Evolutionary conservation across 2,888 invertebrate genomes (phyloP).

Genomic region (Luperina testacea): DNA sequence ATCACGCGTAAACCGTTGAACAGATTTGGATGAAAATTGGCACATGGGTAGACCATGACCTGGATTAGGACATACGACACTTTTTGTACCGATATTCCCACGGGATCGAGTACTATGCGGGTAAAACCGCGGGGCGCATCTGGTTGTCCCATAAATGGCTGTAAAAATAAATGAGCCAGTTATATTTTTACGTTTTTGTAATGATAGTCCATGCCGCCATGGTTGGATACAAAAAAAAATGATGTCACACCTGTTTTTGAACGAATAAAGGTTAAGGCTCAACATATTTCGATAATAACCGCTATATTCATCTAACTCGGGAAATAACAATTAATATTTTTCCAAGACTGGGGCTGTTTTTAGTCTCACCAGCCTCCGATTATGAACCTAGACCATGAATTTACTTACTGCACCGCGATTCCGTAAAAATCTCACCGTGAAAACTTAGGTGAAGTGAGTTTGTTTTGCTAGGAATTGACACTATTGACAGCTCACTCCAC

Average conservation of each 20-base stretch:
- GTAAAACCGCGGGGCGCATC: background rate
- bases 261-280: background rate
- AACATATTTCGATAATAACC: background rate
- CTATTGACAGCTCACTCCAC: too few species aligned
- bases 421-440: too few species aligned
- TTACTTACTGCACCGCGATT: too few species aligned
- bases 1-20: too few species aligned
- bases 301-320: background rate
- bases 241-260: slow-evolving; percentile 28
- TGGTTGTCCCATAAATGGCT: background rate
- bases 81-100: background rate
- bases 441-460: too few species aligned
- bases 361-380: background rate
- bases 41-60: too few species aligned
- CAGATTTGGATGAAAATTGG: too few species aligned
- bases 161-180: slow-evolving; percentile 7
- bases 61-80: background rate
- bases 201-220: background rate
- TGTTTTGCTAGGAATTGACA: too few species aligned
- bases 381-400: background rate
- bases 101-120: background rate
- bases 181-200: slow-evolving; percentile 18
- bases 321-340: background rate
- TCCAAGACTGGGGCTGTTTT: background rate
- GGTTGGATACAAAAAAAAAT: slow-evolving; percentile 6